These are phyloP conservation scores for Helostoma temminkii DNA, from an alignment of 2,797 vertebrate species.

Conservation along the genomic window DNA sequence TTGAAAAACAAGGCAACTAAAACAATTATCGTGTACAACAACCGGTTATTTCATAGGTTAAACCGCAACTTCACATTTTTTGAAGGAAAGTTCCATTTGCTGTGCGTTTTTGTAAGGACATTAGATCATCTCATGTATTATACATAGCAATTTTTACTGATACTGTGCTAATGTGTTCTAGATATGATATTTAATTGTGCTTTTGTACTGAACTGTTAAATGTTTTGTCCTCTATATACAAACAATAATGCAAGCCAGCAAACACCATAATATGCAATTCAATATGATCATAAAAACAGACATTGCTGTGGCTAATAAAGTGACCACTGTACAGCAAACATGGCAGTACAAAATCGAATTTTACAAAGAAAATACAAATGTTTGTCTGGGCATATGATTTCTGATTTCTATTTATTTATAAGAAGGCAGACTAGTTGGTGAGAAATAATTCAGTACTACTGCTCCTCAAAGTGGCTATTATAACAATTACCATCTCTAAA, in stretches of 20 bases:
- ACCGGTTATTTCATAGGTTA: neutral
- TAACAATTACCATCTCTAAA: constrained; percentile 44
- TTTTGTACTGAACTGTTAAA: neutral
- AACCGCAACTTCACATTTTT: neutral
- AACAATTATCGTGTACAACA: neutral
- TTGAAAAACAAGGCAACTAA: neutral
- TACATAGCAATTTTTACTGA: neutral
- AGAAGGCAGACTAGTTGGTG: constrained; percentile 10
- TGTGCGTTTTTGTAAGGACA: no score
- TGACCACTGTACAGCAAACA: neutral
- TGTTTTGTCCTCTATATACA: neutral
- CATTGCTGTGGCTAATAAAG: neutral
- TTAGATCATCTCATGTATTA: no score
- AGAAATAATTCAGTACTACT: constrained; percentile 26
- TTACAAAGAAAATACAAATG: neutral
- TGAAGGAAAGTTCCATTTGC: neutral
- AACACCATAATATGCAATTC: neutral
- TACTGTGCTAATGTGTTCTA: neutral
- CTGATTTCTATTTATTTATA: constrained; percentile 10
- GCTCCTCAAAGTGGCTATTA: constrained; percentile 52
- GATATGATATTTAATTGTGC: no score
- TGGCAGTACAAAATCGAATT: constrained; percentile 8
- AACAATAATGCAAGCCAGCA: neutral
- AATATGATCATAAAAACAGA: neutral
- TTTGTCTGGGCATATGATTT: constrained; percentile 14